phyloP scores from a whole-genome alignment of 1,140 invertebrate genomes.

The Drosophila athabasca region DNA sequence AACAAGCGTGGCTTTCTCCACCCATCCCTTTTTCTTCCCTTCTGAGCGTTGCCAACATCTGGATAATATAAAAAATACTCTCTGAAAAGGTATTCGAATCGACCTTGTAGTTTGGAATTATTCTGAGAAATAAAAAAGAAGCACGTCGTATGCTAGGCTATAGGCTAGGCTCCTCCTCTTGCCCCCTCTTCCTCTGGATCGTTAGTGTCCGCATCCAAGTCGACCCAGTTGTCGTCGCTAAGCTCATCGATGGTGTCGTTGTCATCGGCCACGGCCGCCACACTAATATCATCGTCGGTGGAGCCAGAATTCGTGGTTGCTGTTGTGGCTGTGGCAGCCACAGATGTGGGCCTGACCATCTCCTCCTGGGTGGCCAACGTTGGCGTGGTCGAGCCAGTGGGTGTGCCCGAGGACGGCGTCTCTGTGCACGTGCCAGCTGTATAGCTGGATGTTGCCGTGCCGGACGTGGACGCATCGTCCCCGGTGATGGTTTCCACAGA shows the following conservation, averaged over 20 bases:
- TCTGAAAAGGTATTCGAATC: no score
- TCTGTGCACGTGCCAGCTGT: constrained; percentile 25
- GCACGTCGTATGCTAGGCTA: not conserved
- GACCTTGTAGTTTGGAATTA: no score
- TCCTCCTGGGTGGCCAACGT: constrained; percentile 50
- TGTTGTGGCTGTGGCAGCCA: constrained; percentile 27
- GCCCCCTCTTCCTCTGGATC: not conserved
- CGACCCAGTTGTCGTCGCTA: constrained; percentile 70
- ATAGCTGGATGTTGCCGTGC: constrained; percentile 27
- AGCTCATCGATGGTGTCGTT: constrained; percentile 63
- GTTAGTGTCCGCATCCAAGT: constrained; percentile 53
- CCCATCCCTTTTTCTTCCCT: no score
- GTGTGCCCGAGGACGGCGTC: constrained; percentile 33
- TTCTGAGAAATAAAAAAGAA: no score
- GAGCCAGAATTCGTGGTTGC: constrained; percentile 45
- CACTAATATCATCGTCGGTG: constrained; percentile 60
- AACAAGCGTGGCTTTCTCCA: no score
- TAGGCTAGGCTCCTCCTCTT: not conserved
- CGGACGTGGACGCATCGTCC: constrained; percentile 46
- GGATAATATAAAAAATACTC: no score
- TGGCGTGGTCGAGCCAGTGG: constrained; percentile 49
- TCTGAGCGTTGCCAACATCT: no score
- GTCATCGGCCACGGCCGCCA: constrained; percentile 59
- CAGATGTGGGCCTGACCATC: constrained; percentile 18
- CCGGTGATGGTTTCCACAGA: constrained; percentile 27